Evolutionary conservation across 2,888 invertebrate genomes (phyloP).

Genomic region (Smittia aterrima): DNA sequence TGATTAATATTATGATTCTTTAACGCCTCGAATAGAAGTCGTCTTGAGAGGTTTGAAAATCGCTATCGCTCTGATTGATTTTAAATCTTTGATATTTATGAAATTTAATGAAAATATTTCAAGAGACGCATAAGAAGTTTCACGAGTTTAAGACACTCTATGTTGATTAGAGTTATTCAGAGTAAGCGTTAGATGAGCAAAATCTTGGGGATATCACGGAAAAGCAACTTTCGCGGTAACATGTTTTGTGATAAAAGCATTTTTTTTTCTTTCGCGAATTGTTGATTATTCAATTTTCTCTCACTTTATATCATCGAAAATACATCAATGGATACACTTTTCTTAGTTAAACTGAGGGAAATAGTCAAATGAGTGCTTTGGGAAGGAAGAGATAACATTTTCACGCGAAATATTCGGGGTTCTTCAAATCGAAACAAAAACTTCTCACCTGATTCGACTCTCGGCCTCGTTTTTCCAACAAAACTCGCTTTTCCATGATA

Average conservation of each 20-base stretch:
- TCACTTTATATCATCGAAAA: background rate
- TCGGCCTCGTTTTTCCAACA: conserved; percentile 89
- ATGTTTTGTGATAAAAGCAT: conserved; percentile 11
- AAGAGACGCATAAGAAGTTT: too few relatives aligned
- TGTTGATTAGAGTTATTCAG: too few relatives aligned
- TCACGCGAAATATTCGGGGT: background rate
- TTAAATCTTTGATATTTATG: too few relatives aligned
- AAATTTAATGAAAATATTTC: too few relatives aligned
- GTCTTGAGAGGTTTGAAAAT: too few relatives aligned
- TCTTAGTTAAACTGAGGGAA: background rate
- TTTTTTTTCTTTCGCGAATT: conserved; percentile 28
- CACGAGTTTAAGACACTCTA: too few relatives aligned
- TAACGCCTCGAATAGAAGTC: too few relatives aligned
- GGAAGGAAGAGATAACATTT: background rate
- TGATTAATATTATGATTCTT: too few relatives aligned
- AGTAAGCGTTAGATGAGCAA: too few relatives aligned
- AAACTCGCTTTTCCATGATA: conserved; percentile 90
- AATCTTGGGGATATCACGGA: background rate
- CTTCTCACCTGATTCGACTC: conserved; percentile 82
- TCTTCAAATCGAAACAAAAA: conserved; percentile 44
- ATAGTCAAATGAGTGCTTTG: background rate
- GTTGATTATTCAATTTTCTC: conserved; percentile 37
- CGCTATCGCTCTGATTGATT: too few relatives aligned
- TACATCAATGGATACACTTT: background rate
- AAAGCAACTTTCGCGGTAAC: conserved; percentile 34